phyloP scores from a whole-genome alignment of 2,113 vertebrate species.

The rat (Rattus norvegicus) region GRCr8 NC_086031.1:26019501-26020000 shows the following conservation, averaged over 20 bases:
- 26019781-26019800: neutral
- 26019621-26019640: neutral
- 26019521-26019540: neutral
- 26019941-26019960: neutral
- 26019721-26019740: neutral
- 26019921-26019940: neutral
- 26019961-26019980: neutral
- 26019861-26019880: neutral
- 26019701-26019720: neutral
- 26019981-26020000: neutral
- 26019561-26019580: neutral
- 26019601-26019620: neutral
- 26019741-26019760: neutral
- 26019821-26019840: too few relatives aligned
- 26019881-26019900: neutral
- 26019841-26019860: neutral
- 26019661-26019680: neutral
- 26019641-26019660: neutral
- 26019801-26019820: neutral
- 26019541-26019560: neutral
- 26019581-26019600: neutral
- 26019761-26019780: neutral
- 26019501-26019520: neutral
- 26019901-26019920: neutral
- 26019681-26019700: neutral